A percentile compares a stretch with the other conserved stretches of the same genome.
These are phyloP conservation scores for Enteromius treurensis DNA, from an alignment of 2,797 vertebrate genomes.

Conservation along the genomic window DNA sequence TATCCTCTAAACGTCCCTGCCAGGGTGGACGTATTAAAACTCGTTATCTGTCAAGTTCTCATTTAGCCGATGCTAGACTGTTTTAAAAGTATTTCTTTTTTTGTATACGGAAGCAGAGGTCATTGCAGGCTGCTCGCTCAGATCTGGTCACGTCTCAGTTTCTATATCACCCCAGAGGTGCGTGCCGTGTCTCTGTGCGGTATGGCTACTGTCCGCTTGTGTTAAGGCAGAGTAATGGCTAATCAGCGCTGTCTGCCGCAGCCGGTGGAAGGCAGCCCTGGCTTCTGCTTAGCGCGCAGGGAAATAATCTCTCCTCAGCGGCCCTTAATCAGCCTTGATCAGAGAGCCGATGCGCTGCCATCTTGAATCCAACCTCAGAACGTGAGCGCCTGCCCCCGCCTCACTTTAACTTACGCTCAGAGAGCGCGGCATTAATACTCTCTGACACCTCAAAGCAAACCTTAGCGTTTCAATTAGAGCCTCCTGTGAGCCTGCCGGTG, in stretches of 20 bases:
- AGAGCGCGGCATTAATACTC: slow-evolving; percentile 66
- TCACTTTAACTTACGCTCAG: slow-evolving; percentile 73
- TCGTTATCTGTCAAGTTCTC: slow-evolving; percentile 44
- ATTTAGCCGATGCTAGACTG: slow-evolving; percentile 30
- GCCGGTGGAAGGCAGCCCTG: slow-evolving; percentile 31
- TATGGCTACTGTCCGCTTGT: slow-evolving; percentile 53
- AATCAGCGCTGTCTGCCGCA: slow-evolving; percentile 57
- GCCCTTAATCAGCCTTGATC: slow-evolving; percentile 76
- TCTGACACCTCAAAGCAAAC: slow-evolving; percentile 75
- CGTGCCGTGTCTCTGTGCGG: slow-evolving; percentile 32
- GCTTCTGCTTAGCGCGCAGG: slow-evolving; percentile 46
- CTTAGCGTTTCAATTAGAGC: slow-evolving; percentile 77
- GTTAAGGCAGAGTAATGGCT: slow-evolving; percentile 51
- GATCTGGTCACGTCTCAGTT: slow-evolving; percentile 5
- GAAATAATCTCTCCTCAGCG: slow-evolving; percentile 60
- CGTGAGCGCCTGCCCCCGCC: slow-evolving; percentile 67
- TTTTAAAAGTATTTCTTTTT: background rate
- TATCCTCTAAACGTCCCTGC: slow-evolving; percentile 61
- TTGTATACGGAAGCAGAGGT: background rate
- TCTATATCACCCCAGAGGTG: slow-evolving; percentile 22
- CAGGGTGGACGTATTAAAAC: slow-evolving; percentile 62
- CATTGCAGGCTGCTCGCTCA: slow-evolving; percentile 4
- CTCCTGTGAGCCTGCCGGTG: background rate
- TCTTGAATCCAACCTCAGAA: slow-evolving; percentile 71
- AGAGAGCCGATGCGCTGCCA: slow-evolving; percentile 76